A percentile compares a stretch with the other conserved stretches of the same genome.
These are phyloP conservation scores for Halichondria panicea DNA, from an alignment of 37 sponge, comb jelly and placozoan genomes.

Conservation along the genomic window DNA sequence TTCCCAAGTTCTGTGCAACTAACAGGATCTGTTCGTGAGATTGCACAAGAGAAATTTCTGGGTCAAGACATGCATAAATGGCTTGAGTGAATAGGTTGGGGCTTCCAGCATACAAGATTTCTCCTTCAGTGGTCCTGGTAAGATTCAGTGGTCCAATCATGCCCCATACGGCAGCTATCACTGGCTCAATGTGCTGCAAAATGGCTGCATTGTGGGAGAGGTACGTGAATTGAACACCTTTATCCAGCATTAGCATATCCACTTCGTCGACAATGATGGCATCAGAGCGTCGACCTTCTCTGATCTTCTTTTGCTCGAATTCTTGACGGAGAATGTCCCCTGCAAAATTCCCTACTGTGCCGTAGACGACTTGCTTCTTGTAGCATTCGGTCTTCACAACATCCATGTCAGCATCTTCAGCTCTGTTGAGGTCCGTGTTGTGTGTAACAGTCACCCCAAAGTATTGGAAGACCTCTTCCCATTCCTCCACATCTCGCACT, in stretches of 20 bases:
- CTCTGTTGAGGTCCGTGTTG: constrained; percentile 1
- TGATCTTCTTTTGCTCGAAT: constrained; percentile 1
- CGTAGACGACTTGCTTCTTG: constrained; percentile 10
- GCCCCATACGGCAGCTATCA: constrained; percentile 12
- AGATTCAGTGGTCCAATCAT: neutral
- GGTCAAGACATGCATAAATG: neutral
- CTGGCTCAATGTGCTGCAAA: constrained; percentile 23
- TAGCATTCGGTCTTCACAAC: neutral
- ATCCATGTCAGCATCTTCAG: neutral
- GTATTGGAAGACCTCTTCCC: neutral
- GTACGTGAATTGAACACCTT: constrained; percentile 41
- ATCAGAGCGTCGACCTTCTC: neutral
- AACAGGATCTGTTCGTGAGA: neutral
- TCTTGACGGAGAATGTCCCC: constrained; percentile 32
- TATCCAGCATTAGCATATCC: constrained; percentile 30
- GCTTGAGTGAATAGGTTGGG: neutral
- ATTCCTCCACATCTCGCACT: constrained; percentile 10
- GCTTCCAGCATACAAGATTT: constrained; percentile 11
- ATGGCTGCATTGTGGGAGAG: constrained; percentile 19
- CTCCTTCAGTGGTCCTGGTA: neutral
- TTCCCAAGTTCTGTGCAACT: neutral
- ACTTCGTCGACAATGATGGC: constrained; percentile 22
- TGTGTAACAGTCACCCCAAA: constrained; percentile 4
- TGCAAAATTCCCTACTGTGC: constrained; percentile 7
- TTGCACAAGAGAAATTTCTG: neutral